These are phyloP conservation scores for Alcis repandata DNA, from an alignment of 2,888 invertebrate species.

Conservation along the genomic window DNA sequence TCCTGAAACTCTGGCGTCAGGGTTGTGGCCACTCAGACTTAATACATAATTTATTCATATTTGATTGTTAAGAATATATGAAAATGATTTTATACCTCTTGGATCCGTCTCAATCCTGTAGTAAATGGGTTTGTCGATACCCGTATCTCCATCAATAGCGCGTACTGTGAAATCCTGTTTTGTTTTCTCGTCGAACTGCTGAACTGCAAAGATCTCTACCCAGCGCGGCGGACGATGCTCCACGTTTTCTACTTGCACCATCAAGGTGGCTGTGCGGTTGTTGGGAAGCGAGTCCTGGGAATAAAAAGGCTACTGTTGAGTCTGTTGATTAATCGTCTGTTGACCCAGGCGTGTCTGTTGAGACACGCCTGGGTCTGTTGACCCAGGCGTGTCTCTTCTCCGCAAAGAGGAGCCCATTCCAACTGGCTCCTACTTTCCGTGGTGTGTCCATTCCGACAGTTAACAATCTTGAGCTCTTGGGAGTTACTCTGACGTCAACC, in stretches of 20 bases:
- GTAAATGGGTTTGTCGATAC: constrained; percentile 83
- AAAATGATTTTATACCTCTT: constrained; percentile 58
- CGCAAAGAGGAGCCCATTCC: too few species aligned
- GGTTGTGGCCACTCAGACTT: too few species aligned
- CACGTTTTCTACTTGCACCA: constrained; percentile 87
- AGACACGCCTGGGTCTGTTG: too few species aligned
- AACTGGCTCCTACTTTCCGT: too few species aligned
- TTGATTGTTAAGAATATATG: not conserved
- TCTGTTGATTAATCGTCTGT: too few species aligned
- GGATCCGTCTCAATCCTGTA: constrained; percentile 77
- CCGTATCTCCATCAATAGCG: constrained; percentile 88
- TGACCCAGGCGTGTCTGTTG: too few species aligned
- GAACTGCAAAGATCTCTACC: constrained; percentile 85
- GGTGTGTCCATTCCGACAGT: too few species aligned
- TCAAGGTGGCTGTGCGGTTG: constrained; percentile 73
- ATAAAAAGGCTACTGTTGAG: not conserved
- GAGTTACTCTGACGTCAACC: too few species aligned
- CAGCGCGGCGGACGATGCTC: constrained; percentile 87
- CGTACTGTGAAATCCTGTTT: constrained; percentile 72
- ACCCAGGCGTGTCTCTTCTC: too few species aligned
- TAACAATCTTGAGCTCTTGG: too few species aligned
- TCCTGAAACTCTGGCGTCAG: too few species aligned
- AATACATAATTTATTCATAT: too few species aligned
- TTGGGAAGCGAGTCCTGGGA: constrained; percentile 77
- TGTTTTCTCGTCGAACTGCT: constrained; percentile 86